Percentiles rank a stretch among this genome's conserved stretches.
Conservation (phyloP, 1,140 invertebrate species). For the Drosophila tani region DNA sequence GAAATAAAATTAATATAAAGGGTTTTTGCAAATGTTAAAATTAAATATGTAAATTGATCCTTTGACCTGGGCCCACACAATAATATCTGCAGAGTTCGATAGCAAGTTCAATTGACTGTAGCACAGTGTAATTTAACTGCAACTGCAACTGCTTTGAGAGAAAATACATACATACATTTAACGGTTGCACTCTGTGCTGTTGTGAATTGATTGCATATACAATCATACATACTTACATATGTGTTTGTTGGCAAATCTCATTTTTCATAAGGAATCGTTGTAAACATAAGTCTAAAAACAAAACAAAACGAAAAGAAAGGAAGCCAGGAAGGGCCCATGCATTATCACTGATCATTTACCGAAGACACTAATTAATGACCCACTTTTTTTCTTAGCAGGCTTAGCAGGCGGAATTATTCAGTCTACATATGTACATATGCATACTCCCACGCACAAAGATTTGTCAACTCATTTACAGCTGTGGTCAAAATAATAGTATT, state of each 20-base stretch:
- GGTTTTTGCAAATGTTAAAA: slow-evolving; percentile 3
- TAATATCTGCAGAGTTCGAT: not conserved
- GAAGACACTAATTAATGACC: slow-evolving; percentile 14
- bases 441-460: slow-evolving; percentile 8
- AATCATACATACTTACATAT: slow-evolving; percentile 15
- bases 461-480: not conserved
- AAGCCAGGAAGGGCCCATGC: not conserved
- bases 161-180: slow-evolving; percentile 13
- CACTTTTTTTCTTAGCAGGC: slow-evolving; percentile 13
- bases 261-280: slow-evolving; percentile 29
- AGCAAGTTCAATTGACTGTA: not conserved
- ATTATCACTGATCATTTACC: slow-evolving; percentile 7
- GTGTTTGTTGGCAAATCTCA: slow-evolving; percentile 35
- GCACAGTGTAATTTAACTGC: slow-evolving; percentile 10
- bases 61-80: not conserved
- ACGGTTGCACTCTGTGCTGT: slow-evolving; percentile 11
- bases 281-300: not conserved
- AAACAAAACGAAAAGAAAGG: not conserved
- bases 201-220: slow-evolving; percentile 21
- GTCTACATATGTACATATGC: slow-evolving; percentile 8
- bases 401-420: not conserved
- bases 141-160: slow-evolving; percentile 10
- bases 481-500: not conserved
- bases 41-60: not conserved
- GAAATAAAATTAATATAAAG: not conserved